A percentile compares a stretch with the other conserved stretches of the same genome.
Evolutionary conservation across 2,888 invertebrate genomes (phyloP).

Genomic region (Euzophera pinguis): DNA sequence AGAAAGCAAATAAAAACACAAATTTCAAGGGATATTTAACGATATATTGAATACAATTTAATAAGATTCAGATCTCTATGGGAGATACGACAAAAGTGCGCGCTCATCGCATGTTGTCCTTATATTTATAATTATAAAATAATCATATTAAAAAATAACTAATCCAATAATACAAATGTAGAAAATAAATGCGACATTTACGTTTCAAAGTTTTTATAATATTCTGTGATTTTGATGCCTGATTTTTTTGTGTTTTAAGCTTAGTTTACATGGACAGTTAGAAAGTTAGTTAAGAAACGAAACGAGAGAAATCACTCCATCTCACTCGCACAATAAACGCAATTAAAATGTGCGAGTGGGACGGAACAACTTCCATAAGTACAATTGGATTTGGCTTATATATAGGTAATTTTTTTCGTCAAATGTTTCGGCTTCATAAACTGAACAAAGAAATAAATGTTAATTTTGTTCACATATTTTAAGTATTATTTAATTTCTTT

Average conservation of each 20-base stretch:
- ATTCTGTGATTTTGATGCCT: conserved; percentile 51
- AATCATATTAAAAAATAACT: conserved; percentile 23
- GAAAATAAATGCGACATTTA: conserved; percentile 48
- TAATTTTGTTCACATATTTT: too few species aligned
- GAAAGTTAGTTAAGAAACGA: too few species aligned
- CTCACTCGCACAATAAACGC: too few species aligned
- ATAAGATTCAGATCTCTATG: conserved; percentile 30
- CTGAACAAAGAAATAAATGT: too few species aligned
- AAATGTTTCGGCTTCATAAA: too few species aligned
- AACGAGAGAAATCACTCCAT: too few species aligned
- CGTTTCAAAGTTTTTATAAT: conserved; percentile 28
- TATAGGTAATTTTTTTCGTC: too few species aligned
- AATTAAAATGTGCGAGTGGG: too few species aligned
- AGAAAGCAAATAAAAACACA: background rate
- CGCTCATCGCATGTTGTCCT: conserved; percentile 44
- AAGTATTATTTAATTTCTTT: too few species aligned
- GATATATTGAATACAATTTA: conserved; percentile 59
- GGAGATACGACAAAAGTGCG: conserved; percentile 58
- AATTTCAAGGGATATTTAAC: conserved; percentile 38
- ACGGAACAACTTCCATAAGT: too few species aligned
- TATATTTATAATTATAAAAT: conserved; percentile 22
- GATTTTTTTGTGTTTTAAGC: conserved; percentile 10
- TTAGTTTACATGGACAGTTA: conserved; percentile 4
- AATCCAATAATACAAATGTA: conserved; percentile 32
- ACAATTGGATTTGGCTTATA: too few species aligned